Conservation (phyloP, 2,113 vertebrate genomes). For the Coptodon bakossiorum region DNA sequence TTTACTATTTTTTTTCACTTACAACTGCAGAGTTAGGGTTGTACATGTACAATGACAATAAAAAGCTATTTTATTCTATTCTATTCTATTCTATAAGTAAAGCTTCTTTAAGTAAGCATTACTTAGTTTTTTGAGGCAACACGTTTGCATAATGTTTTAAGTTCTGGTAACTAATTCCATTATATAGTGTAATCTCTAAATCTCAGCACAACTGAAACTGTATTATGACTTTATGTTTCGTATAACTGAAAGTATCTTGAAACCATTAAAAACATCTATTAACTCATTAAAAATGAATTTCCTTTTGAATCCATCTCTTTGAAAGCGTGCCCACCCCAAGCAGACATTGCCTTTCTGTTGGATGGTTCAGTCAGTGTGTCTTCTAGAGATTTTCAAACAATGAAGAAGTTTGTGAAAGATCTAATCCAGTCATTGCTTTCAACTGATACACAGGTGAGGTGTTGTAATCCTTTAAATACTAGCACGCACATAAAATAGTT, state of each 20-base stretch:
- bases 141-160: neutral
- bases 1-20: neutral
- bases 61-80: neutral
- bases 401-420: neutral
- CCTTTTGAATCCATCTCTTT: neutral
- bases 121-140: neutral
- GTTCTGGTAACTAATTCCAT: accelerated
- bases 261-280: neutral
- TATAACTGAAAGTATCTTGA: neutral
- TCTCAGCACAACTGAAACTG: neutral
- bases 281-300: neutral
- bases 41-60: neutral
- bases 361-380: neutral
- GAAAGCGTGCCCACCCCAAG: neutral
- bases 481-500: neutral
- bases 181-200: neutral
- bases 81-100: neutral
- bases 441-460: neutral
- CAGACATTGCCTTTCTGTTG: neutral
- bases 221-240: neutral
- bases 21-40: neutral
- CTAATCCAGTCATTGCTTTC: neutral
- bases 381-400: neutral
- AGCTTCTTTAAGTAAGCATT: neutral
- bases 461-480: neutral